Evolutionary conservation across 2,888 invertebrate genomes (phyloP).

Genomic region (Hypolimnas misippus): DNA sequence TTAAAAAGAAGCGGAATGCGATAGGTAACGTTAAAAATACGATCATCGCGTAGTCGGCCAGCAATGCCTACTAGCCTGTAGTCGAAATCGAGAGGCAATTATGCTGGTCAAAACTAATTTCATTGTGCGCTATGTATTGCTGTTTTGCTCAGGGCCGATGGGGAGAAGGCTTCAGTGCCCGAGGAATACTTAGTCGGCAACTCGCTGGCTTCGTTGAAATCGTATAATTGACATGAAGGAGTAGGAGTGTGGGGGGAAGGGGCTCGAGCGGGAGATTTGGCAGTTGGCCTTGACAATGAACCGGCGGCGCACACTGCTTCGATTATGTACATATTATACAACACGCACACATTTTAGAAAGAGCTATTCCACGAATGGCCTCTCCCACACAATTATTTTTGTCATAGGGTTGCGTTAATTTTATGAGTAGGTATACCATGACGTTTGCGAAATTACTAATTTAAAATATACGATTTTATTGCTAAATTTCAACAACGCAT

Average conservation of each 20-base stretch:
- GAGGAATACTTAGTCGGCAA: slow-evolving; percentile 59
- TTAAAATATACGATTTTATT: not conserved
- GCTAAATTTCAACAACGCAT: not conserved
- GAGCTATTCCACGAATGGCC: slow-evolving; percentile 76
- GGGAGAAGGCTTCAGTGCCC: slow-evolving; percentile 50
- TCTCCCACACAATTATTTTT: slow-evolving; percentile 72
- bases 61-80: slow-evolving; percentile 40
- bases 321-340: slow-evolving; percentile 59
- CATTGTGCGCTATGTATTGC: slow-evolving; percentile 56
- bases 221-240: slow-evolving; percentile 68
- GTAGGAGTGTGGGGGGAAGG: slow-evolving; percentile 54
- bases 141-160: slow-evolving; percentile 47
- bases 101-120: slow-evolving; percentile 40
- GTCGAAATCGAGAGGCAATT: slow-evolving; percentile 48
- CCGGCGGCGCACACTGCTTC: slow-evolving; percentile 74
- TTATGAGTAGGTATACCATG: slow-evolving; percentile 1
- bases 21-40: slow-evolving; percentile 69
- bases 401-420: slow-evolving; percentile 43
- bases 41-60: slow-evolving; percentile 62
- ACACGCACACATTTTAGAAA: slow-evolving; percentile 60
- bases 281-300: slow-evolving; percentile 83
- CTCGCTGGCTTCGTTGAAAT: slow-evolving; percentile 65
- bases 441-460: not conserved
- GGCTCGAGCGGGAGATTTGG: slow-evolving; percentile 79
- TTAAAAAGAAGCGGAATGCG: slow-evolving; percentile 61